phyloP scores from a whole-genome alignment of 2,113 vertebrate species.

The Hydrolagus affinis region DNA sequence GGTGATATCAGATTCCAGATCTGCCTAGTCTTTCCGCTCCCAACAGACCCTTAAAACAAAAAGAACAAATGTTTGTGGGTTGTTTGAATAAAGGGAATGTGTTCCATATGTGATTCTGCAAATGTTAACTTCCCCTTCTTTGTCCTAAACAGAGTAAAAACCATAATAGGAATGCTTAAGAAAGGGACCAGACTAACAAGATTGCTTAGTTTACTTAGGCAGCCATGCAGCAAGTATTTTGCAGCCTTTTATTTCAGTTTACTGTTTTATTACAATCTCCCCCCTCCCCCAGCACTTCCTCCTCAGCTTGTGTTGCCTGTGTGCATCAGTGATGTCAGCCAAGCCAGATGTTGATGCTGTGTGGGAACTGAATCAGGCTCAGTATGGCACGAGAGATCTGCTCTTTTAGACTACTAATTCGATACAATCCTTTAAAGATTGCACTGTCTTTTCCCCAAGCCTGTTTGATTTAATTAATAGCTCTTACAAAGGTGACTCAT shows the following conservation, averaged over 20 bases:
- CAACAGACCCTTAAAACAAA: background rate
- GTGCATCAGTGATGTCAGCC: slow-evolving; percentile 1
- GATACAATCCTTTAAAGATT: background rate
- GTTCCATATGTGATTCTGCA: background rate
- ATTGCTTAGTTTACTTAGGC: background rate
- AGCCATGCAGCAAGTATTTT: background rate
- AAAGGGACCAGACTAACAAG: background rate
- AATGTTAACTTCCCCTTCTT: background rate
- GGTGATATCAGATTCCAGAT: background rate
- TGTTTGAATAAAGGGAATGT: background rate
- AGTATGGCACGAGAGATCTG: background rate
- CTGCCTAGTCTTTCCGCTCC: background rate
- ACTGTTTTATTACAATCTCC: background rate
- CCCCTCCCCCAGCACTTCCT: background rate
- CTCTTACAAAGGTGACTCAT: background rate
- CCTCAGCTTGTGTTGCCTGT: background rate
- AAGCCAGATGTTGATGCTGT: slow-evolving; percentile 24
- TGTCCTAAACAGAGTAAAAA: background rate
- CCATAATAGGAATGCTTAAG: background rate
- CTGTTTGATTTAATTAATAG: background rate
- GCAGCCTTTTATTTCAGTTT: background rate
- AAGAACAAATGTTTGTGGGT: background rate
- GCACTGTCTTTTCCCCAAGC: background rate
- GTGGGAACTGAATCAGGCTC: slow-evolving; percentile 22
- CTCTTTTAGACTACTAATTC: background rate